Conservation (phyloP, 2,113 vertebrate species). For the Pimephales promelas region DNA sequence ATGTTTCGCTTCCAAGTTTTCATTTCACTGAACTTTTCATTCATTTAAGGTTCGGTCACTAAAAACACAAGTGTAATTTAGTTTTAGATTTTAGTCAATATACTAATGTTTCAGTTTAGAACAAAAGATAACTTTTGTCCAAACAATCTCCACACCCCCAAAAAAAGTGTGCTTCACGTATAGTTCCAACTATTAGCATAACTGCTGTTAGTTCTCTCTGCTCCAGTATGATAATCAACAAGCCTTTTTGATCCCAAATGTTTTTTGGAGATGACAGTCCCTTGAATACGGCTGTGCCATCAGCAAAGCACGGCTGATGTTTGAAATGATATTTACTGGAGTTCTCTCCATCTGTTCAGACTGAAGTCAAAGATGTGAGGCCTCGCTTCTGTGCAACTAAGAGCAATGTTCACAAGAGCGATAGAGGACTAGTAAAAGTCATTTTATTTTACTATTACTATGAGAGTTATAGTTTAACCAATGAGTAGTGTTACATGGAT, state of each 20-base stretch:
- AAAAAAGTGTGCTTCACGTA: neutral
- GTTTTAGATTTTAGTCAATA: neutral
- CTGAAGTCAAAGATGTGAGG: constrained; percentile 53
- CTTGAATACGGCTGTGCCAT: constrained; percentile 60
- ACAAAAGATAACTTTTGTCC: neutral
- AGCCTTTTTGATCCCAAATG: constrained; percentile 58
- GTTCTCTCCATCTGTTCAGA: constrained; percentile 58
- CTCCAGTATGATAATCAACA: constrained; percentile 48
- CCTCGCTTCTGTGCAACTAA: constrained; percentile 41
- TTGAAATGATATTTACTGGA: constrained; percentile 65
- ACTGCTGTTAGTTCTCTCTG: constrained; percentile 58
- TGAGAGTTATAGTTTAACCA: constrained; percentile 1
- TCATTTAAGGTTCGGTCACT: neutral
- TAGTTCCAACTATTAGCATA: constrained; percentile 53
- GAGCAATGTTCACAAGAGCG: constrained; percentile 15
- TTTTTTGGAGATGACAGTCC: constrained; percentile 63
- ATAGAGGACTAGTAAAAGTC: constrained; percentile 43
- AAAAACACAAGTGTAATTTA: neutral
- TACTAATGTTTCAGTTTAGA: neutral
- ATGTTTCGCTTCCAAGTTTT: neutral
- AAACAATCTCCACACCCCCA: neutral
- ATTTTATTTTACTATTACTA: neutral
- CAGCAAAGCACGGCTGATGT: constrained; percentile 65
- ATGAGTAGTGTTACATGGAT: neutral
- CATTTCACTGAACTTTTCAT: neutral